These are phyloP conservation scores for Phasia obesa DNA, from an alignment of 2,888 invertebrate species.

Conservation along the genomic window DNA sequence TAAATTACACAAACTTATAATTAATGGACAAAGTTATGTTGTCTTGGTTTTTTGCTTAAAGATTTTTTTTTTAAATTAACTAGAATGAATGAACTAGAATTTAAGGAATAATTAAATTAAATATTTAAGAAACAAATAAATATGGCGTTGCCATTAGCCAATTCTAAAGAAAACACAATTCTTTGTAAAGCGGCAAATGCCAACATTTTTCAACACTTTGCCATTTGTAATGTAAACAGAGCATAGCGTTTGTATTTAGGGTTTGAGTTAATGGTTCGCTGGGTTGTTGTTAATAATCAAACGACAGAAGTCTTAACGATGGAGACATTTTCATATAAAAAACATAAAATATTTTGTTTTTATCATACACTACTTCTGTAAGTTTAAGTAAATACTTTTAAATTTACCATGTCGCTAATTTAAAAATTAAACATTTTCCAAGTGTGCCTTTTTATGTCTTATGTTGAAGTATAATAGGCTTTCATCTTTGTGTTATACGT, in stretches of 20 bases:
- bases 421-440: neutral
- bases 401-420: neutral
- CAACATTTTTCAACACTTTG: neutral
- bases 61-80: too few species aligned
- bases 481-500: neutral
- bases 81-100: neutral
- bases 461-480: neutral
- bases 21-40: slow-evolving; percentile 60
- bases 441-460: slow-evolving; percentile 3
- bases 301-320: too few species aligned
- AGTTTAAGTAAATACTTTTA: neutral
- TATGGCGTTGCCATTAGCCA: neutral
- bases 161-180: neutral
- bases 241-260: slow-evolving; percentile 6
- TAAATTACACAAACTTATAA: slow-evolving; percentile 65
- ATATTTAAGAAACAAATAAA: too few species aligned
- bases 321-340: too few species aligned
- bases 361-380: too few species aligned
- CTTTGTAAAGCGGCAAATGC: neutral
- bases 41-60: too few species aligned
- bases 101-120: slow-evolving; percentile 13
- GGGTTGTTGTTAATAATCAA: neutral
- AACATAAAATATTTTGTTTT: too few species aligned
- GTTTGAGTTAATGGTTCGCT: slow-evolving; percentile 39
- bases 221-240: neutral